Percentiles rank a stretch among this genome's conserved stretches.
Evolutionary conservation across 1,140 invertebrate genomes (phyloP).

Genomic region (Onthophagus taurus): DNA sequence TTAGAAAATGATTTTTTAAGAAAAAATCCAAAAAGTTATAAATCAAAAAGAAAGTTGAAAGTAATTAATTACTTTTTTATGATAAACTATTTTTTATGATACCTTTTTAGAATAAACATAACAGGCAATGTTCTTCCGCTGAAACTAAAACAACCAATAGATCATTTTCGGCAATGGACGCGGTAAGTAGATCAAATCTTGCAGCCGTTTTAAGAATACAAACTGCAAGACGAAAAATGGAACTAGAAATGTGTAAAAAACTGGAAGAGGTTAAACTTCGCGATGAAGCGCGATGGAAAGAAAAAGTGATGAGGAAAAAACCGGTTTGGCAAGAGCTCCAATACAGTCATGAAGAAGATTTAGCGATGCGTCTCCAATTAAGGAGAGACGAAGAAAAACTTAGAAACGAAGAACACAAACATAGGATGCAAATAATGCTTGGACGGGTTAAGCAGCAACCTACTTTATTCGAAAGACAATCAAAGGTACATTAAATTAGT

Average conservation of each 20-base stretch:
- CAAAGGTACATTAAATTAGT: slow-evolving; percentile 41
- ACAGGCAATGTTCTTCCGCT: slow-evolving; percentile 23
- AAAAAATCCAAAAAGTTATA: slow-evolving; percentile 43
- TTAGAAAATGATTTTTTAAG: slow-evolving; percentile 43
- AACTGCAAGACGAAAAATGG: slow-evolving; percentile 51
- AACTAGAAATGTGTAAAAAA: slow-evolving; percentile 48
- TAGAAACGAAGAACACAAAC: slow-evolving; percentile 52
- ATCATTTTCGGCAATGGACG: slow-evolving; percentile 39
- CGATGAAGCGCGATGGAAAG: slow-evolving; percentile 46
- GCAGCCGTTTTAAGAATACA: slow-evolving; percentile 61
- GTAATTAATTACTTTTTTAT: slow-evolving; percentile 13
- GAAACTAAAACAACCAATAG: slow-evolving; percentile 27
- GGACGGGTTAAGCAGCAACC: slow-evolving; percentile 58
- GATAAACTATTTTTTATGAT: neutral
- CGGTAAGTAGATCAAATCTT: slow-evolving; percentile 53
- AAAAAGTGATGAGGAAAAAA: slow-evolving; percentile 50
- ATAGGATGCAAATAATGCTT: slow-evolving; percentile 62
- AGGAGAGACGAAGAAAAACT: slow-evolving; percentile 55
- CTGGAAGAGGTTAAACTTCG: slow-evolving; percentile 48
- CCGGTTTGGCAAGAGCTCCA: slow-evolving; percentile 59
- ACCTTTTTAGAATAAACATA: slow-evolving; percentile 1
- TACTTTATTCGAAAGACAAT: slow-evolving; percentile 58
- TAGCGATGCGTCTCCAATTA: slow-evolving; percentile 52
- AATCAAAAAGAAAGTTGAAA: slow-evolving; percentile 34
- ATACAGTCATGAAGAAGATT: slow-evolving; percentile 57